Conservation (phyloP, 1,140 invertebrate species). For the Atta cephalotes region DNA sequence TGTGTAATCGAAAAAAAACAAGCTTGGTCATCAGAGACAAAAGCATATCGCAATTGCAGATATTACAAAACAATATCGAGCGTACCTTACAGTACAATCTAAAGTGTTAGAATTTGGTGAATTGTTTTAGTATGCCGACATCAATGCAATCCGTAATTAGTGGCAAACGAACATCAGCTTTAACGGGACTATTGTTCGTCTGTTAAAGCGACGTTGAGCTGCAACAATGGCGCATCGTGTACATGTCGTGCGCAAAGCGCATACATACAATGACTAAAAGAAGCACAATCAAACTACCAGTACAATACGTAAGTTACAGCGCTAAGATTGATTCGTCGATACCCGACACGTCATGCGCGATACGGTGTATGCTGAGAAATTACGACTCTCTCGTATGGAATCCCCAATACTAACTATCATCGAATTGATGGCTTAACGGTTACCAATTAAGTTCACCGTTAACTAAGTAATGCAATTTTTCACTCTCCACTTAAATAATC, state of each 20-base stretch:
- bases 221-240: conserved; percentile 53
- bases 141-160: conserved; percentile 59
- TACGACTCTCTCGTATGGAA: background rate
- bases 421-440: conserved; percentile 15
- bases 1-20: background rate
- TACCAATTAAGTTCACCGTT: conserved; percentile 19
- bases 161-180: conserved; percentile 61
- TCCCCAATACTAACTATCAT: background rate
- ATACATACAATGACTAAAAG: conserved; percentile 46
- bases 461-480: conserved; percentile 30
- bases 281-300: conserved; percentile 31
- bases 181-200: conserved; percentile 50
- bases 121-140: conserved; percentile 33
- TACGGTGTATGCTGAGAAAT: conserved; percentile 3
- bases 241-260: conserved; percentile 21
- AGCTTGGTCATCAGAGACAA: background rate
- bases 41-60: conserved; percentile 12
- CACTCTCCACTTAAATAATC: conserved; percentile 32
- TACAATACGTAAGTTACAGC: conserved; percentile 47
- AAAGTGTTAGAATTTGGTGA: conserved; percentile 50
- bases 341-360: conserved; percentile 1
- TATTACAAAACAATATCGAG: conserved; percentile 25
- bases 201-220: conserved; percentile 29
- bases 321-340: conserved; percentile 56
- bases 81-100: background rate